phyloP scores from a whole-genome alignment of 2,113 vertebrate genomes.

The Podarcis cretensis region DNA sequence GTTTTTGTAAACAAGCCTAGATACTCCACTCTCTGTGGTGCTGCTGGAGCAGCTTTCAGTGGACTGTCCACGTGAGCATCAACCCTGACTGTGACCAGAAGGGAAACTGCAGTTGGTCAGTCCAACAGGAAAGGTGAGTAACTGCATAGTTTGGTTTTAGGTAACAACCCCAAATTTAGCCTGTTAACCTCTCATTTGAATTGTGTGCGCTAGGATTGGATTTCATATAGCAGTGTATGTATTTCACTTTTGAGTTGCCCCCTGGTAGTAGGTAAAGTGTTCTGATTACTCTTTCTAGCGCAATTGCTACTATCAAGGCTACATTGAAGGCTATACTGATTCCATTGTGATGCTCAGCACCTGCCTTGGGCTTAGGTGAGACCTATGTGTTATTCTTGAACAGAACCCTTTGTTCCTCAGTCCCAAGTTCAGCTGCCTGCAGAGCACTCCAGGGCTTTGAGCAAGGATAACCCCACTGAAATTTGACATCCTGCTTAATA shows the following conservation, averaged over 20 bases:
- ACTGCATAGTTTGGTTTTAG: background rate
- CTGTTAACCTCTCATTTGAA: background rate
- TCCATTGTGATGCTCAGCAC: constrained; percentile 58
- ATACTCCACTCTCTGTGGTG: no score
- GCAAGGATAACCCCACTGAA: no score
- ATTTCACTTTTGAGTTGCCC: background rate
- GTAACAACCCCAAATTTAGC: background rate
- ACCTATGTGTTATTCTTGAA: background rate
- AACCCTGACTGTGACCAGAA: background rate
- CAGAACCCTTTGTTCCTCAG: background rate
- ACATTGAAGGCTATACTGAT: constrained; percentile 41
- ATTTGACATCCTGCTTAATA: background rate
- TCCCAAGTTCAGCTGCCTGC: background rate
- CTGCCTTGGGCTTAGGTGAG: constrained; percentile 69
- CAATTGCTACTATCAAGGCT: constrained; percentile 72
- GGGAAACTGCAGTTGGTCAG: background rate
- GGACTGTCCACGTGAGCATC: background rate
- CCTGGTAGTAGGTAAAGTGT: background rate
- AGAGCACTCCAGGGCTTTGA: no score
- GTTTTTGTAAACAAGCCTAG: no score
- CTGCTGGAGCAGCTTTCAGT: no score
- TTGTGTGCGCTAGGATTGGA: background rate
- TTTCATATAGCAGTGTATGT: background rate
- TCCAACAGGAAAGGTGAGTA: background rate
- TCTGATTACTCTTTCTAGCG: constrained; percentile 38